Conservation (phyloP, 2,797 vertebrate genomes). For the Poecilia wingei region DNA sequence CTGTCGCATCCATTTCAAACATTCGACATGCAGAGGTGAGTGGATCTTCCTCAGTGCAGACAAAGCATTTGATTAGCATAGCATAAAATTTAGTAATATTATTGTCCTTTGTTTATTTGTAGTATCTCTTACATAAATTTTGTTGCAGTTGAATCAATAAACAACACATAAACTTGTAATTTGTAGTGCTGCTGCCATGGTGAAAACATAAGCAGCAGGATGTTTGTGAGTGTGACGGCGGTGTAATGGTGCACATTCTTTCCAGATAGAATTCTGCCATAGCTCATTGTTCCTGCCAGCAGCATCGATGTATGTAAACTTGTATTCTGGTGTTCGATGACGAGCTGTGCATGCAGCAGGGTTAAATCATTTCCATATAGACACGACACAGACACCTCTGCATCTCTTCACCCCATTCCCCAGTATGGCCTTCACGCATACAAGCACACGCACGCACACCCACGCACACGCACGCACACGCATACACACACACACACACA, state of each 20-base stretch:
- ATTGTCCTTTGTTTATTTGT: neutral
- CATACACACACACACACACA: neutral
- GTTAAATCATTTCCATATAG: conserved; percentile 74
- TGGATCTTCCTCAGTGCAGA: neutral
- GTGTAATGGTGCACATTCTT: conserved; percentile 18
- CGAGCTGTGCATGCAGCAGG: conserved; percentile 38
- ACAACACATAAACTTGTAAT: neutral
- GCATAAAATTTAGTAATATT: neutral
- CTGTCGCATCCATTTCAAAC: neutral
- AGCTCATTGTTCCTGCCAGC: conserved; percentile 1
- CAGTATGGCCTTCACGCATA: conserved; percentile 20
- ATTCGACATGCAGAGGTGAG: neutral
- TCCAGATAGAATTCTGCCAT: conserved; percentile 11
- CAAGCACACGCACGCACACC: neutral
- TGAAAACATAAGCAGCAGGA: neutral
- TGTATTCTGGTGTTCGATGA: conserved; percentile 33
- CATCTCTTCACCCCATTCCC: conserved; percentile 49
- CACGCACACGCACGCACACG: neutral
- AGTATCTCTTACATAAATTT: neutral
- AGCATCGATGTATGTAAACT: conserved; percentile 13
- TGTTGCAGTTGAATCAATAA: neutral
- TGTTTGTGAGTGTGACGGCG: neutral
- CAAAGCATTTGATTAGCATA: neutral
- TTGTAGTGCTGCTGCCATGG: neutral
- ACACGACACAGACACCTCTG: conserved; percentile 62